A percentile compares a stretch with the other conserved stretches of the same genome.
phyloP scores from a whole-genome alignment of 1,140 invertebrate genomes.

The Lordiphosa mommai region DNA sequence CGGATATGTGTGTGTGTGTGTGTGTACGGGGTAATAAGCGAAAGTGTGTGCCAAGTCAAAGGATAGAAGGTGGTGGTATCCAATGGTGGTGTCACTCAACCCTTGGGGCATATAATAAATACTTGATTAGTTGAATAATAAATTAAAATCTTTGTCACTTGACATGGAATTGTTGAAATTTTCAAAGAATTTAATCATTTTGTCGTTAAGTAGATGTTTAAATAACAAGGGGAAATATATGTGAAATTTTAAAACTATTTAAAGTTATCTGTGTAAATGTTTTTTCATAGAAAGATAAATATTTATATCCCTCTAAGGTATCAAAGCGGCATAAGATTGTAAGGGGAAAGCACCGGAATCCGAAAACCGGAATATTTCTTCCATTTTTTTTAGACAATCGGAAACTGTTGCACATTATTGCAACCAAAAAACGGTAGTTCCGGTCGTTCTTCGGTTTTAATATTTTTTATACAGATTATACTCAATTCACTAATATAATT shows the following conservation, averaged over 20 bases:
- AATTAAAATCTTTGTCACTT: conserved; percentile 66
- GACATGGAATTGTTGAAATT: conserved; percentile 32
- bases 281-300: no score
- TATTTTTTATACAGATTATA: no score
- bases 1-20: no score
- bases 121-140: conserved; percentile 68
- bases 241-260: conserved; percentile 14
- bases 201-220: background rate
- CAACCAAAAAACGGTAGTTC: no score
- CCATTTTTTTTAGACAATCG: no score
- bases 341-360: no score
- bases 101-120: conserved; percentile 57
- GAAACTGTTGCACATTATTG: no score
- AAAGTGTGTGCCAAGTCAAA: conserved; percentile 55
- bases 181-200: conserved; percentile 31
- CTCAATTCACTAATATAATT: no score
- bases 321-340: no score
- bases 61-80: conserved; percentile 12
- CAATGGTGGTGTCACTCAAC: conserved; percentile 43
- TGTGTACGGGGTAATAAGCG: conserved; percentile 43
- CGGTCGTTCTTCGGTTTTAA: no score
- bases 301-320: no score
- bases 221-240: background rate
- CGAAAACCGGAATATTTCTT: no score
- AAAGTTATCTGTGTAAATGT: background rate